Conservation (phyloP, 1,140 invertebrate genomes). For the Eurosta solidaginis region DNA sequence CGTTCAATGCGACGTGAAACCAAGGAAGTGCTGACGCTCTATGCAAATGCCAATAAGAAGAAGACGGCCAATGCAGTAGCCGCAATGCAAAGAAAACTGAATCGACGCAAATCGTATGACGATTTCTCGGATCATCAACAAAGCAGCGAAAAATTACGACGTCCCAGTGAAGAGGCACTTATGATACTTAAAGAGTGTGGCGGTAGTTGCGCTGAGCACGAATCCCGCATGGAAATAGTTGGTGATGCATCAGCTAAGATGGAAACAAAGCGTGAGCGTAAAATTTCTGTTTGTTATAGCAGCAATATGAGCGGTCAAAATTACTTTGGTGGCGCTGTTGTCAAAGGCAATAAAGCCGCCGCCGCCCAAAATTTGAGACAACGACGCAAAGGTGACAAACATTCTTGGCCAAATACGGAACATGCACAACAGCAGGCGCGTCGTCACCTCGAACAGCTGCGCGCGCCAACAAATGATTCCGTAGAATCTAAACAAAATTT, state of each 20-base stretch:
- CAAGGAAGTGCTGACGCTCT: conserved; percentile 40
- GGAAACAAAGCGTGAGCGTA: conserved; percentile 36
- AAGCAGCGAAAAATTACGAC: conserved; percentile 60
- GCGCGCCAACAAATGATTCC: background rate
- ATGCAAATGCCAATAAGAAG: background rate
- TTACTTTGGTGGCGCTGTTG: background rate
- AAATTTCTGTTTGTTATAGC: conserved; percentile 52
- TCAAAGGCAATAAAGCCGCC: background rate
- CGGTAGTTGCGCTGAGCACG: conserved; percentile 39
- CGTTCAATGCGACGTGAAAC: conserved; percentile 46
- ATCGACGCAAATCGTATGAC: conserved; percentile 67
- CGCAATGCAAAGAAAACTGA: conserved; percentile 34
- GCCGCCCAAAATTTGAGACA: conserved; percentile 29
- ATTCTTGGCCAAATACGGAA: conserved; percentile 46
- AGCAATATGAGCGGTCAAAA: conserved; percentile 47
- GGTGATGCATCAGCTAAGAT: conserved; percentile 38
- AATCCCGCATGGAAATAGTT: conserved; percentile 57
- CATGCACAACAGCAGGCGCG: conserved; percentile 26
- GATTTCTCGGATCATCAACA: conserved; percentile 62
- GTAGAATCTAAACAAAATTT: background rate
- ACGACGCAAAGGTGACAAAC: conserved; percentile 46
- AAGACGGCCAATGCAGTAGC: background rate
- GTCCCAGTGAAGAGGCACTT: conserved; percentile 76
- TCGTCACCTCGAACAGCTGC: conserved; percentile 18
- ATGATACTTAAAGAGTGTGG: background rate